Base-by-base conservation (phyloP, 2,797 vertebrate species). In the Sebastes goodei region DNA sequence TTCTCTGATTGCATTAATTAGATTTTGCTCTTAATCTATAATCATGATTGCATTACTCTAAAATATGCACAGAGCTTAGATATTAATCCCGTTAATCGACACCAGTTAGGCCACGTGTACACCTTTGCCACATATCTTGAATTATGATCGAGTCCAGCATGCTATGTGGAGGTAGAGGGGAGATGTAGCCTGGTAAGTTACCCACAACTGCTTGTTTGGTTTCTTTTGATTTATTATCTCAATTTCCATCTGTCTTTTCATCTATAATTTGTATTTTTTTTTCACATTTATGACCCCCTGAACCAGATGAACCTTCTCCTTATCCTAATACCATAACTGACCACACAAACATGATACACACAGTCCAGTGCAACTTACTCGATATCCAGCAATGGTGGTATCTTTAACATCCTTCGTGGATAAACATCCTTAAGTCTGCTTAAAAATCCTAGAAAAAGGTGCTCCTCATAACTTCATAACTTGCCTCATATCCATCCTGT, bases 1-100 rank as follows among this genome's bases (percentile, higher is more conserved):
- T 49, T 57, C 29, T 66, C 71, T 74, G 68, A 80, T 74, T 73
- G 33, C 5, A 73, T 81, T 81, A 67, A 80, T 82, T 74, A 20
- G 30, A 72, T 75, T 35, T 72, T 23, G 29, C 52, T 57, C 49
- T 74, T 77, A 60, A 84, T 72, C 70, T 66, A n/a, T 57, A 52
- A 65, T 53, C 46, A 62, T n/a, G 66, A 77, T 75, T 59, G 7
- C 46, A 53, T 76, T 70, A 71, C 42, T 46, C 6, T 46, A 46
- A 53, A 53, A 63, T 70, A 71, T 66, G 57, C 65, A 67, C 17
- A 46, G 67, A 6, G 53, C 15, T 72, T 46, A 6, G n/a, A 42
- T 65, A 63, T 65, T 46, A 72, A 68, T 72, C 30, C 17, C 55
- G 61, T 23, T 49, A 74, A 71, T 42, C 21, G 8, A 63, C 60